These are phyloP conservation scores for Nannoperca obscura DNA, from an alignment of 2,797 vertebrate genomes.

Conservation along the genomic window DNA sequence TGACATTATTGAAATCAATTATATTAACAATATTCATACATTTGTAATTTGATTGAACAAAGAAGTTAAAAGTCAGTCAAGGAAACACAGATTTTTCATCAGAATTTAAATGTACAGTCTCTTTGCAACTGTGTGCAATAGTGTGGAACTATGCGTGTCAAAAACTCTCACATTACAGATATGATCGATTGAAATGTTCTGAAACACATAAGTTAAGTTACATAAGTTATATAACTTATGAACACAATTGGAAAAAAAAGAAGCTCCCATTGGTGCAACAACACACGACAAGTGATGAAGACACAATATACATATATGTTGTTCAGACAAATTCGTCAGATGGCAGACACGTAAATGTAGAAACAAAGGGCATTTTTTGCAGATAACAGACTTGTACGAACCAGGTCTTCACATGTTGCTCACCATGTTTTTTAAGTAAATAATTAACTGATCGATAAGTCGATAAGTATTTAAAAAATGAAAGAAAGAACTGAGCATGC, in stretches of 20 bases:
- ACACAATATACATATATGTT: background rate
- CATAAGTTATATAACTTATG: background rate
- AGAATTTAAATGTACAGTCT: background rate
- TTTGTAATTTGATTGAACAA: constrained; percentile 1
- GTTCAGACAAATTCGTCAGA: constrained; percentile 1
- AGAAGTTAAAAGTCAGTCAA: constrained; percentile 4
- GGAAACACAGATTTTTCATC: background rate
- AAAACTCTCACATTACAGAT: constrained; percentile 11
- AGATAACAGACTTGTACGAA: too few relatives aligned
- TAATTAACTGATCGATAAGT: background rate
- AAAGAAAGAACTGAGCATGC: background rate
- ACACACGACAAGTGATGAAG: constrained; percentile 35
- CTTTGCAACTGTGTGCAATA: background rate
- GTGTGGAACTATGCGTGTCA: background rate
- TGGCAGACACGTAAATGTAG: background rate
- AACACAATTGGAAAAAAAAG: too few relatives aligned
- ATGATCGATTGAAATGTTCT: background rate
- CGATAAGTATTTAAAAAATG: background rate
- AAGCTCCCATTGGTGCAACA: constrained; percentile 9
- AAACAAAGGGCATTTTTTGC: constrained; percentile 16
- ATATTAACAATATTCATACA: constrained; percentile 10
- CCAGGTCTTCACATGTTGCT: too few relatives aligned
- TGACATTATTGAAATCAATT: constrained; percentile 25
- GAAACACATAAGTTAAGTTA: background rate
- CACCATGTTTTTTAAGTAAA: constrained; percentile 8